A percentile compares a stretch with the other conserved stretches of the same genome.
These are phyloP conservation scores for Clarias batrachus DNA, from an alignment of 2,113 vertebrate species.

Conservation along the genomic window DNA sequence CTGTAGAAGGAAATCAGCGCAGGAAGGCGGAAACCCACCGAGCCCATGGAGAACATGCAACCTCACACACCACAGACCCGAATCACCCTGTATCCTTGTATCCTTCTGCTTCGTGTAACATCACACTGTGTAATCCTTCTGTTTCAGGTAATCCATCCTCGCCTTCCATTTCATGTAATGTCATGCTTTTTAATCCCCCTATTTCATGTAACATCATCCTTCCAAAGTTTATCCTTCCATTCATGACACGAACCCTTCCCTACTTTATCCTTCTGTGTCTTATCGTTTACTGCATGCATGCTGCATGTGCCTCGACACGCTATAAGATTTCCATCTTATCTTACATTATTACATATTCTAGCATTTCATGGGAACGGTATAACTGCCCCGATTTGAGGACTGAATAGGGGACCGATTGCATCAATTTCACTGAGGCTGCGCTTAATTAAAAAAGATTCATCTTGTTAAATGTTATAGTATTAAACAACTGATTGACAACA, in stretches of 20 bases:
- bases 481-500: background rate
- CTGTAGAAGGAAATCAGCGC: too few species aligned
- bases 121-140: background rate
- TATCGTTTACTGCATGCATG: too few species aligned
- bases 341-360: background rate
- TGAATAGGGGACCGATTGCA: background rate
- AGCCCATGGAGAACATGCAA: too few species aligned
- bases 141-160: background rate
- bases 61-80: too few species aligned
- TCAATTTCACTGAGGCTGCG: background rate
- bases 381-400: background rate
- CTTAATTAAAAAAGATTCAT: background rate
- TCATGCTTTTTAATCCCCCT: background rate
- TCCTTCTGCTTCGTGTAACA: background rate
- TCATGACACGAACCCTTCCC: background rate
- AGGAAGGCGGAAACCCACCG: too few species aligned
- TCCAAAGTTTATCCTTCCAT: background rate
- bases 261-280: too few species aligned
- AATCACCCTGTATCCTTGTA: background rate
- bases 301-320: too few species aligned
- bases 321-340: too few species aligned
- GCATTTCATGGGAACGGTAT: background rate
- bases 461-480: background rate
- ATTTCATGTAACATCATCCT: background rate
- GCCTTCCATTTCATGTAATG: background rate